Conservation (phyloP, 2,888 invertebrate species). For the Heliconius cydno region DNA sequence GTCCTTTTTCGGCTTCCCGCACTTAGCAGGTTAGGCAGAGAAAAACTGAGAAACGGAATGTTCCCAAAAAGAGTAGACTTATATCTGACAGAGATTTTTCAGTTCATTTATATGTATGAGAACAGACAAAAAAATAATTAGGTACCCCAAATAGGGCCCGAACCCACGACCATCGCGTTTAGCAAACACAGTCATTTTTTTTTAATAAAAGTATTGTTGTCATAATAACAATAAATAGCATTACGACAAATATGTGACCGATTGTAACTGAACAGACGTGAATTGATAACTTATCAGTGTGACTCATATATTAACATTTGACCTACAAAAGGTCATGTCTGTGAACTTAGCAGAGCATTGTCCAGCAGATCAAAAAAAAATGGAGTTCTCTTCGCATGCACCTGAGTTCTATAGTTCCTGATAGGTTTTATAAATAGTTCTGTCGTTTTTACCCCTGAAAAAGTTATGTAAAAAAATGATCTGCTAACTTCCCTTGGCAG, state of each 20-base stretch:
- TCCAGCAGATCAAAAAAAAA: too few species aligned
- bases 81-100: too few species aligned
- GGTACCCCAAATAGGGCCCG: not conserved
- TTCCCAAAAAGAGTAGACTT: not conserved
- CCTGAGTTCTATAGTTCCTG: too few species aligned
- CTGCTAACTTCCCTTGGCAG: too few species aligned
- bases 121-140: not conserved
- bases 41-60: not conserved
- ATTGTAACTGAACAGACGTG: slow-evolving; percentile 13
- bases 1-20: too few species aligned
- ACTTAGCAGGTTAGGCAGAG: not conserved
- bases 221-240: not conserved
- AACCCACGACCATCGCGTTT: not conserved
- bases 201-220: not conserved
- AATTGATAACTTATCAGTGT: slow-evolving; percentile 35
- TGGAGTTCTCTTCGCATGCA: too few species aligned
- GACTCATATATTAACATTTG: slow-evolving; percentile 30
- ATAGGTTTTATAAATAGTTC: too few species aligned
- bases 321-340: slow-evolving; percentile 31
- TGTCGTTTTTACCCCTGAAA: too few species aligned
- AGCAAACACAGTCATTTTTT: not conserved
- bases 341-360: too few species aligned
- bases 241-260: not conserved
- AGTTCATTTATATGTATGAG: not conserved
- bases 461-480: too few species aligned